Evolutionary conservation across 2,888 invertebrate species (phyloP).

Genomic region (Andrena praecox): DNA sequence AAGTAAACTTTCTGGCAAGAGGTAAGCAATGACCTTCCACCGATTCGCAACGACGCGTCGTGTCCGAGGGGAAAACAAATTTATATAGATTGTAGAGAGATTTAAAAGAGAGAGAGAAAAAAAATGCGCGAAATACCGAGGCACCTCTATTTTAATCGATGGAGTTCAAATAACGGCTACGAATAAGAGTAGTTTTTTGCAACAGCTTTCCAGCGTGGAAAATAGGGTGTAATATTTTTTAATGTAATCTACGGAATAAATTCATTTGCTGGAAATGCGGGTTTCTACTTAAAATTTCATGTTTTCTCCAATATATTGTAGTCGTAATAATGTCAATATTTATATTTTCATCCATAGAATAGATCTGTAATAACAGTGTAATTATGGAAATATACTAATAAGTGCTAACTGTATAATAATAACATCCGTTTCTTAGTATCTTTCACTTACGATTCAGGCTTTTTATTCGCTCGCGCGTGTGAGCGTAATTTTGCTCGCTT

Average conservation of each 20-base stretch:
- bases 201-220: slow-evolving; percentile 53
- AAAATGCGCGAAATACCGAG: slow-evolving; percentile 38
- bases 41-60: slow-evolving; percentile 54
- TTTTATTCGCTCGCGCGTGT: background rate
- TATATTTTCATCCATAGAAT: slow-evolving; percentile 65
- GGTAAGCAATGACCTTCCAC: slow-evolving; percentile 47
- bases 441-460: slow-evolving; percentile 22
- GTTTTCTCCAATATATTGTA: slow-evolving; percentile 46
- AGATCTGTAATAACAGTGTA: slow-evolving; percentile 63
- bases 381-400: slow-evolving; percentile 63
- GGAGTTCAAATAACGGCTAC: slow-evolving; percentile 32
- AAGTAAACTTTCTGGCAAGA: slow-evolving; percentile 48
- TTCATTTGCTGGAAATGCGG: slow-evolving; percentile 65
- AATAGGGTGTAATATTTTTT: slow-evolving; percentile 71
- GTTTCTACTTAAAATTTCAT: slow-evolving; percentile 64
- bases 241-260: slow-evolving; percentile 72
- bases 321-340: slow-evolving; percentile 56
- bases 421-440: slow-evolving; percentile 22
- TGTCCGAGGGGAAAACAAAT: slow-evolving; percentile 52
- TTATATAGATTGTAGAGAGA: slow-evolving; percentile 64
- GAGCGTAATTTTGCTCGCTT: background rate
- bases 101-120: slow-evolving; percentile 16
- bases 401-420: slow-evolving; percentile 55
- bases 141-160: slow-evolving; percentile 65
- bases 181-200: slow-evolving; percentile 47